Conservation (phyloP, 2,888 invertebrate species). For the Ctenicera cuprea region DNA sequence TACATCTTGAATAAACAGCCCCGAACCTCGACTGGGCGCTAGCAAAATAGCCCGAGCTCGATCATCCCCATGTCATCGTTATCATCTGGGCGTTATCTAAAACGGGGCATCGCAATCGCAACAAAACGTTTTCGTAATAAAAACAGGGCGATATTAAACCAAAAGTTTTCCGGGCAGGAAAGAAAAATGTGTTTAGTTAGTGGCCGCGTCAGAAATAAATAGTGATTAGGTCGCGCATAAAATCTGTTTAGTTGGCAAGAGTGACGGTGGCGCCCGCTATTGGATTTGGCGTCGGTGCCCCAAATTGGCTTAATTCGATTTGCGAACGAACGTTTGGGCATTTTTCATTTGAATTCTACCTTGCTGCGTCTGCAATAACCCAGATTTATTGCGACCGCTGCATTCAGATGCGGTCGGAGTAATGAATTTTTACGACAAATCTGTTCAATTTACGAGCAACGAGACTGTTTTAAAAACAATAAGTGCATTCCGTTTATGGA, state of each 20-base stretch:
- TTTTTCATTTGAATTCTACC: slow-evolving; percentile 51
- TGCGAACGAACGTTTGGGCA: slow-evolving; percentile 49
- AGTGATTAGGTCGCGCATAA: slow-evolving; percentile 43
- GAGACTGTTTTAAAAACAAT: slow-evolving; percentile 23
- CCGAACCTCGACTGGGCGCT: neutral
- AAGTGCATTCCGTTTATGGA: slow-evolving; percentile 25
- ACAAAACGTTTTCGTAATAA: slow-evolving; percentile 14
- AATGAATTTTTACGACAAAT: slow-evolving; percentile 50
- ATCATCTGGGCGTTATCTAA: slow-evolving; percentile 7
- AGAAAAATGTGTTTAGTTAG: slow-evolving; percentile 41
- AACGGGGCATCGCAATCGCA: neutral
- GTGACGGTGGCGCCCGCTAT: slow-evolving; percentile 38
- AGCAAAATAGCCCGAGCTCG: slow-evolving; percentile 16
- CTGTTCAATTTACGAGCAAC: slow-evolving; percentile 34
- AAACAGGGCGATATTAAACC: neutral
- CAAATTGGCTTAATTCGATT: slow-evolving; percentile 53
- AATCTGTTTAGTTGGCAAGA: slow-evolving; percentile 48
- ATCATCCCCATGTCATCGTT: slow-evolving; percentile 23
- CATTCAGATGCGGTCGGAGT: slow-evolving; percentile 44
- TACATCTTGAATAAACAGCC: slow-evolving; percentile 13
- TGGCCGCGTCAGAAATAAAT: slow-evolving; percentile 46
- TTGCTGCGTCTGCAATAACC: slow-evolving; percentile 50
- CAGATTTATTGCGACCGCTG: slow-evolving; percentile 45
- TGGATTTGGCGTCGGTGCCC: slow-evolving; percentile 40
- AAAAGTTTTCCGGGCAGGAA: slow-evolving; percentile 1